Evolutionary conservation across 2,888 invertebrate genomes (phyloP).

Genomic region (Agelastica alni): DNA sequence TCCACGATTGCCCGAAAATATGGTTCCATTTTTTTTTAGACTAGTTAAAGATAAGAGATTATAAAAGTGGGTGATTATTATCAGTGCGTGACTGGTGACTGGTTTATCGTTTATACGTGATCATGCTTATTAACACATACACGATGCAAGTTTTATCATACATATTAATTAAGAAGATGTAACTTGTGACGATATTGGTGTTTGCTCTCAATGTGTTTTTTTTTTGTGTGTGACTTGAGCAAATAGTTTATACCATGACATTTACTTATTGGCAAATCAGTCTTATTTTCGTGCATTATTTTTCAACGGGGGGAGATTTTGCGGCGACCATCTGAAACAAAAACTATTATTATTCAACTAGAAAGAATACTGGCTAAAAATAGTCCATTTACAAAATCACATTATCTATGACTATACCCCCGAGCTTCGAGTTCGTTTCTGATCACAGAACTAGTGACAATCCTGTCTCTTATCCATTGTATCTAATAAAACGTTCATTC

Average conservation of each 20-base stretch:
- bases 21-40: constrained; percentile 6
- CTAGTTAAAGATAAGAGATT: constrained; percentile 6
- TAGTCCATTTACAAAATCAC: no score
- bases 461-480: no score
- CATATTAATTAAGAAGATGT: constrained; percentile 7
- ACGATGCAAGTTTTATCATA: background rate
- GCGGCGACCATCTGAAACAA: constrained; percentile 39
- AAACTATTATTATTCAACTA: constrained; percentile 2
- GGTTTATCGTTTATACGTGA: constrained; percentile 10
- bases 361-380: background rate
- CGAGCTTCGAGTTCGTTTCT: no score
- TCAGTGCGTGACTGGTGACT: constrained; percentile 11
- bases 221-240: constrained; percentile 47
- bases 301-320: constrained; percentile 22
- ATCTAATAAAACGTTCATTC: no score
- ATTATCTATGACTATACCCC: no score
- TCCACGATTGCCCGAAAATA: no score
- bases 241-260: constrained; percentile 45
- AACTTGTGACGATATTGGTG: constrained; percentile 27
- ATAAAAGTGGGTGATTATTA: constrained; percentile 14
- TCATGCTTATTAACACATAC: constrained; percentile 1
- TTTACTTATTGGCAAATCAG: constrained; percentile 47
- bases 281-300: constrained; percentile 43
- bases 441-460: no score
- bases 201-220: constrained; percentile 35